Evolutionary conservation across 1,140 invertebrate species (phyloP), one percentile per base, ranked within the genome.

Genomic region (Venturia canescens): DNA sequence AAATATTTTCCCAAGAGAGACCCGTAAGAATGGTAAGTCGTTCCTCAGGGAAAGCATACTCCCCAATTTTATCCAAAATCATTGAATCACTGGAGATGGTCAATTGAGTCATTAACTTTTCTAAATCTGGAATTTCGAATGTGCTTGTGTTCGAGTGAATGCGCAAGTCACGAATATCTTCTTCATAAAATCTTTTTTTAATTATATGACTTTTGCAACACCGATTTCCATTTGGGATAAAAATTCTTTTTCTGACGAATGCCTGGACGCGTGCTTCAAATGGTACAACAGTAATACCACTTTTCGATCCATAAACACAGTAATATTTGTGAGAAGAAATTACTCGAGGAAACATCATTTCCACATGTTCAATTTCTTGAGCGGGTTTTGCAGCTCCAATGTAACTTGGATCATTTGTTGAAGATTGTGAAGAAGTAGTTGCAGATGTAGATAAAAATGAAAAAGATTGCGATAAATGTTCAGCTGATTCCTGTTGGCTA

Each of bases 171-270:
- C 3, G 27, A 15, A 80, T 21, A 38, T 75, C 79, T 34, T 74
- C 71, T 18, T 38, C 31, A 63, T 66, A 80, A 13, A 66, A 80
- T 66, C 50, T 60, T 3, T 53, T 48, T 72, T 75, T 74, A 13
- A 66, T 80, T 3, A 75, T 34, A 80, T 80, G 79, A 38, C 6
- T 75, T 23, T 29, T 29, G 57, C 79, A 80, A 66, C 79, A 75
- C 18, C 44, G 67, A 63, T 71, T 74, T 15, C 78, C 67, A 16
- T 80, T 63, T 11, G 79, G 50, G 66, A 80, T 80, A 71, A 66
- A 80, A n/a, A 80, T 80, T 48, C 29, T 80, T 63, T 57, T 80
- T 16, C 44, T 27, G 3, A 29, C 6, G 18, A 67, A 78, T 44
- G 60, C 29, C 29, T 78, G 57, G 15, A 38, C 50, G 16, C 60